Evolutionary conservation across 2,888 invertebrate species (phyloP).

Genomic region (Fabriciana adippe): DNA sequence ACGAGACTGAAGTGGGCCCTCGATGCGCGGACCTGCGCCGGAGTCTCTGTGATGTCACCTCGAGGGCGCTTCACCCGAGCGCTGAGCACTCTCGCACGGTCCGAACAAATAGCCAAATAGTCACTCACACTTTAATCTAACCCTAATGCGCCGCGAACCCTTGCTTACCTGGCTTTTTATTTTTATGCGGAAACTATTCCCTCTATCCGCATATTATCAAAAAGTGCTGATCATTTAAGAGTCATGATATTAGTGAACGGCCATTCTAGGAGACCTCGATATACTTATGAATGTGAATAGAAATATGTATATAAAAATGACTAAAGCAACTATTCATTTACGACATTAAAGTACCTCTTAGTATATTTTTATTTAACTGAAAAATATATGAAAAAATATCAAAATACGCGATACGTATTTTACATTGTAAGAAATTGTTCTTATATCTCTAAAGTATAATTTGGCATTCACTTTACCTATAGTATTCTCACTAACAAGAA

Average conservation of each 20-base stretch:
- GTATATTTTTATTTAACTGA: too few relatives aligned
- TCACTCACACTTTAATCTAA: conserved; percentile 12
- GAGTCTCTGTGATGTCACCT: conserved; percentile 14
- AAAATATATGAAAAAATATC: too few relatives aligned
- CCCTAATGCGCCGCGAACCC: conserved; percentile 4
- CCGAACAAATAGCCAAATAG: conserved; percentile 21
- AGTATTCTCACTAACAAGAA: too few relatives aligned
- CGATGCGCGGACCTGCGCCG: conserved; percentile 14
- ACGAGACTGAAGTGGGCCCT: conserved; percentile 27
- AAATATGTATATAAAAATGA: background rate
- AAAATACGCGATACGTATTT: too few relatives aligned
- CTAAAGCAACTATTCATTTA: too few relatives aligned
- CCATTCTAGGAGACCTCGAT: background rate
- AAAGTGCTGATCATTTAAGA: conserved; percentile 19
- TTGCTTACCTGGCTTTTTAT: conserved; percentile 7
- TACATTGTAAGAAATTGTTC: too few relatives aligned
- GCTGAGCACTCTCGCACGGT: conserved; percentile 9
- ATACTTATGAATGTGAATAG: background rate
- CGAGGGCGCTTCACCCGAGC: conserved; percentile 18
- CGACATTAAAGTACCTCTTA: too few relatives aligned
- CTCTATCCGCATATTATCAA: conserved; percentile 18
- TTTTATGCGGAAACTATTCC: conserved; percentile 16
- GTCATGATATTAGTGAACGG: background rate
- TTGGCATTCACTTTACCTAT: too few relatives aligned
- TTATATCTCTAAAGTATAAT: too few relatives aligned